Evolutionary conservation across 2,888 invertebrate species (phyloP), one percentile per base, ranked within the genome.

Genomic region (Monopis laevigella): DNA sequence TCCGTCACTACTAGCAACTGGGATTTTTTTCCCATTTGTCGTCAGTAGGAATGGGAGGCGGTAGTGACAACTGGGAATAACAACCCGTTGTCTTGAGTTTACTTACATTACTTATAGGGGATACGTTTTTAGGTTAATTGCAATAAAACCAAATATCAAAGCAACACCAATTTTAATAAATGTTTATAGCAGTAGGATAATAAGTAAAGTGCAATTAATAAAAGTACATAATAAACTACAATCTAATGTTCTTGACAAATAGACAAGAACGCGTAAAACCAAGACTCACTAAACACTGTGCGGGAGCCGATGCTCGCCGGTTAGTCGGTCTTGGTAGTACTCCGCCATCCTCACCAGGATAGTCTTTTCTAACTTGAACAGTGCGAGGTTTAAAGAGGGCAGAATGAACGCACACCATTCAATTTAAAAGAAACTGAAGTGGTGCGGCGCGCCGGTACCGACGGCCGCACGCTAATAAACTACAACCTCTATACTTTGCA

Each of bases 401-500:
- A 67, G 69, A 71, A 59, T 63, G 67, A 67, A 69, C 69, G 64
- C 73, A 70, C 78, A 77, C 78, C 77, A 72, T 78, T 80, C 80
- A 80, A 74, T 69, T 77, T 74, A 74, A 74, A 78, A 77, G 75
- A 80, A 77, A 80, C 80, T 74, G n/a, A n/a, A n/a, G n/a, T 55
- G 64, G 36, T 19, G 36, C n/a, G 64, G 74, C 65, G 68, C 58
- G 74, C 72, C 67, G 69, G 68, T 53, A 58, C 29, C n/a, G 11
- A 28, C 29, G 29, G 6, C 4, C n/a, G 6, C n/a, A 28, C 29
- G n/a, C 12, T 6, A n/a, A n/a, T n/a, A n/a, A n/a, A n/a, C 80
- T 88, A 89, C 88, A 89, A 90, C 89, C 87, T 90, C 90, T 90
- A 90, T 90, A 90, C 90, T 90, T 90, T 90, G 90, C 90, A 90